Conservation (phyloP, 2,797 vertebrate species). For the Macropodus opercularis region DNA sequence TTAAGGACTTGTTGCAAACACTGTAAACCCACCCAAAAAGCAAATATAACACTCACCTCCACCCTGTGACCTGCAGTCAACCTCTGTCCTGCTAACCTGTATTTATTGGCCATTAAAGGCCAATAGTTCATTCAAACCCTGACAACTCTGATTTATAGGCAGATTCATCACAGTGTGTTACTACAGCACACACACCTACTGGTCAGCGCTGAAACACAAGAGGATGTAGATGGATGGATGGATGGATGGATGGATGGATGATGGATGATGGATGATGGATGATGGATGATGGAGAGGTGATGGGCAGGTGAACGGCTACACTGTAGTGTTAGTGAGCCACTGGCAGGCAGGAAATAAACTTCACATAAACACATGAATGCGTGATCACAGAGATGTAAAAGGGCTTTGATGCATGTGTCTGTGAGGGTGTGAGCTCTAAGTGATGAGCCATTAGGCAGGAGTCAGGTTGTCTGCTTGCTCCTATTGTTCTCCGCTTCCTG, state of each 20-base stretch:
- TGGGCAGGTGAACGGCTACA: constrained; percentile 1
- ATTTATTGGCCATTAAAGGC: constrained; percentile 81
- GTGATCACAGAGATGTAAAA: background rate
- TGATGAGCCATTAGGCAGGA: constrained; percentile 51
- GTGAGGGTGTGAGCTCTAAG: constrained; percentile 21
- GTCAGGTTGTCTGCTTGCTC: constrained; percentile 42
- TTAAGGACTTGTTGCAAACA: constrained; percentile 1
- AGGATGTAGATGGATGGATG: constrained; percentile 29
- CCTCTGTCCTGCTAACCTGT: constrained; percentile 82
- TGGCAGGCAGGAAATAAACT: background rate
- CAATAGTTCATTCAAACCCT: constrained; percentile 74
- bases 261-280: no score
- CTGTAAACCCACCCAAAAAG: background rate
- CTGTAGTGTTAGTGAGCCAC: background rate
- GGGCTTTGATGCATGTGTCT: background rate
- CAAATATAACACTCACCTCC: constrained; percentile 13
- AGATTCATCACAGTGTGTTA: constrained; percentile 63
- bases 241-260: constrained; percentile 25
- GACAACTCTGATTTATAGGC: constrained; percentile 74
- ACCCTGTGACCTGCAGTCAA: constrained; percentile 73
- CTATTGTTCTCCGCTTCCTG: constrained; percentile 51
- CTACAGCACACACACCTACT: constrained; percentile 43
- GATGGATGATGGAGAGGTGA: constrained; percentile 15
- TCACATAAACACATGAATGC: background rate
- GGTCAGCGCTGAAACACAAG: constrained; percentile 24